Base-by-base conservation (phyloP, 2,888 invertebrate species). In the Drosophila testacea region DNA sequence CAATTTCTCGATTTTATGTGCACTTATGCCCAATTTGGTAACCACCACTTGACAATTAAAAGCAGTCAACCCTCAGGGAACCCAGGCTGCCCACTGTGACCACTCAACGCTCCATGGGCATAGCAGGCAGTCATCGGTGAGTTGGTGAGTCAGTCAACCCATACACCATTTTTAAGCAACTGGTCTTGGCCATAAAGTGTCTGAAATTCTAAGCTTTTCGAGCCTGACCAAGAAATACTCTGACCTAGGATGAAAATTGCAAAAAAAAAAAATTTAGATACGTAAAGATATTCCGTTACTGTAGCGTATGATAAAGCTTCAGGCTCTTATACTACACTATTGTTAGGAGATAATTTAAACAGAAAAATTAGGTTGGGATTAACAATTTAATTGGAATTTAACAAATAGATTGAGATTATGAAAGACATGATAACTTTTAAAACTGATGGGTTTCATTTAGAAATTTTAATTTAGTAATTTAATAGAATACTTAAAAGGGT, bases 51-150 rank as follows among this genome's bases (percentile, higher is more conserved):
- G 51, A 61, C 73, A 62, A 71, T 65, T 72, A 61, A 72, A 56
- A 61, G 66, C 60, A 34, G 30, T 36, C 34, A 55, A 48, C 68
- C 52, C 73, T 52, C 52, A 2, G 11, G 27, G 32, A 36, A 28
- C 48, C 52, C 51, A 34, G 30, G 13, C 86, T 55, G 32, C 83
- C 83, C 83, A 86, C 87, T 73, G 86, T 46, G 77, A 16, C 32
- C 70, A 68, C 83, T 76, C 50, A 57, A 69, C 54, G 59, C 61
- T 60, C 4, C 54, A 22, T 52, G 63, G 68, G 62, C 75, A 69
- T 62, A 57, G 66, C 63, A 50, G 54, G 57, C 60, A 47, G 60
- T 36, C 62, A 13, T 4, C 3, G 10, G 11, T 41, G 27, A 10
- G 32, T 39, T 32, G n/a, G 46, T 75, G 65, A 80, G 72, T 76